Base-by-base conservation (phyloP, 2,888 invertebrate species). In the Hyppa rectilinea region DNA sequence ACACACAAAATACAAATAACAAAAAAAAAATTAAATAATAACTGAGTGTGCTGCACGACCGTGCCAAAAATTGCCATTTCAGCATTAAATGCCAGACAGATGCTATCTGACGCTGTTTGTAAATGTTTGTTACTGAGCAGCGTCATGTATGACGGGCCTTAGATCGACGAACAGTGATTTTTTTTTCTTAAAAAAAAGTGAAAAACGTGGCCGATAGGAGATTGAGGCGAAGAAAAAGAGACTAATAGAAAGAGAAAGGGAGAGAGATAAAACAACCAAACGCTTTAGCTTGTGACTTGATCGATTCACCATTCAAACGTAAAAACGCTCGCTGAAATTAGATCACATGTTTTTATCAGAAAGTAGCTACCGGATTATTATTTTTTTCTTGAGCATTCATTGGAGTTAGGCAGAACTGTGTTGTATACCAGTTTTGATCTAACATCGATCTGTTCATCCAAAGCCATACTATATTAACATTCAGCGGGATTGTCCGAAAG, bases 291-390 rank as follows among this genome's bases (percentile, higher is more conserved):
- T 58, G 7, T 45, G n/a, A 20, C 2, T 26, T 26, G 17, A n/a
- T 45, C 29, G 10, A 3, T 59, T 2, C 6, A n/a, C 34, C 47
- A 60, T 64, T 71, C 43, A 77, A 63, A 78, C 68, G 56, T 73
- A 73, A 78, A 85, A 85, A 78, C 61, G 68, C 26, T 71, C 36
- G 59, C 64, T 74, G 71, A 73, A 83, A 80, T 83, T 71, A 82
- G 76, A 80, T 71, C 70, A 60, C 38, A 65, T 67, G 63, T 76
- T 82, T 85, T 65, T 69, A 75, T 82, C 71, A 71, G 63, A 73
- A 31, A 47, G 29, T 31, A 75, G 36, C 47, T 53, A 55, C 61
- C 55, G 49, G 59, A 47, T 70, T 55, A 52, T 38, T 47, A 67
- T 7, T 59, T 56, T 40, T 56, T 49, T 60, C 36, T 17, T 56